These are phyloP conservation scores for Neostethus bicornis DNA, from an alignment of 2,797 vertebrate species.

Conservation along the genomic window DNA sequence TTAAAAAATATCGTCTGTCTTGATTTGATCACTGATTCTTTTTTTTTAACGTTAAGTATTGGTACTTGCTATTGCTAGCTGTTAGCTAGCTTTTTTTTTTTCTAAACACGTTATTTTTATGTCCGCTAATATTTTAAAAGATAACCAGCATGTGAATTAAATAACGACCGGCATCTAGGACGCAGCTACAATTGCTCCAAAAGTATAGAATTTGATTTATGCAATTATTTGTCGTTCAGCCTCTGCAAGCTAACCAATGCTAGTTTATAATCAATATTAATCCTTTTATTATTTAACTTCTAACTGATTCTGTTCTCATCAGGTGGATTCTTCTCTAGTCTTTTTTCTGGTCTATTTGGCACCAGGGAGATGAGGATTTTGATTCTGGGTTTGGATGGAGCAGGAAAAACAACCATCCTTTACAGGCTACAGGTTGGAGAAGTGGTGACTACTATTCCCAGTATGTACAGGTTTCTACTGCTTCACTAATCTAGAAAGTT, in stretches of 20 bases:
- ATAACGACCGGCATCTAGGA: no score
- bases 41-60: conserved; percentile 1
- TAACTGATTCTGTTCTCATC: not conserved
- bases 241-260: conserved; percentile 24
- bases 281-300: not conserved
- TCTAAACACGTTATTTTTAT: not conserved
- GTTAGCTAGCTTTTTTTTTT: conserved; percentile 2
- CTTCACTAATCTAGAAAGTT: no score
- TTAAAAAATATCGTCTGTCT: fast-evolving
- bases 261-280: conserved; percentile 14
- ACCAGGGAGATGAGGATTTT: conserved; percentile 98
- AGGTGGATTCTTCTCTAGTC: conserved; percentile 96
- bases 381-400: conserved; percentile 95
- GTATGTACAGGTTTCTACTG: conserved; percentile 76
- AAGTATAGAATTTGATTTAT: no score
- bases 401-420: conserved; percentile 97
- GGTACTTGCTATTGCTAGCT: conserved; percentile 8
- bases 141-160: fast-evolving
- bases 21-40: not conserved
- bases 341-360: conserved; percentile 95
- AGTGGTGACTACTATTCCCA: conserved; percentile 98
- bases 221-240: not conserved
- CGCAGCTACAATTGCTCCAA: no score
- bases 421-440: conserved; percentile 97
- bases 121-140: fast-evolving